Evolutionary conservation across 2,113 vertebrate genomes (phyloP).

Genomic region (Rhombomys opimus): DNA sequence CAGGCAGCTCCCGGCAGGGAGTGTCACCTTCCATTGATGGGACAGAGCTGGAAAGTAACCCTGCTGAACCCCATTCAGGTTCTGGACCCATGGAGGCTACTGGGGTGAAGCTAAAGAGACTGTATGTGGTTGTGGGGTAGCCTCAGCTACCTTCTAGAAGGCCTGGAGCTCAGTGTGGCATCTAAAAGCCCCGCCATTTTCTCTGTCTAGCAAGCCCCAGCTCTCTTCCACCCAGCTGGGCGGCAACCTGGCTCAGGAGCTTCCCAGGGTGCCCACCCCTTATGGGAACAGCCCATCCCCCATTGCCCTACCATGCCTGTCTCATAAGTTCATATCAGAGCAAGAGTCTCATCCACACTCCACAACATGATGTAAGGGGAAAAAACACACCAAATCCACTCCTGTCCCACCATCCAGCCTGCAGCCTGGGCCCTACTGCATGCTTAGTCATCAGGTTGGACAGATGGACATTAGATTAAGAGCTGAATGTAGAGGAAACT

Average conservation of each 20-base stretch:
- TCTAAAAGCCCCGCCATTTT: not conserved
- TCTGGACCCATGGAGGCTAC: not conserved
- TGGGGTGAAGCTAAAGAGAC: not conserved
- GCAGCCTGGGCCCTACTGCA: not conserved
- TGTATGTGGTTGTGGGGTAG: fast-evolving
- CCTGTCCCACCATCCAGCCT: not conserved
- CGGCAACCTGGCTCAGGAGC: not conserved
- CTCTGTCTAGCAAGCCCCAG: not conserved
- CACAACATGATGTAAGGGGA: not conserved
- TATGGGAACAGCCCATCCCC: not conserved
- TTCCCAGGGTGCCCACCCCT: not conserved
- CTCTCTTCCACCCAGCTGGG: not conserved
- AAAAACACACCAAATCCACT: not conserved
- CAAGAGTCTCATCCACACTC: not conserved
- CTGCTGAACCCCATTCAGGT: not conserved
- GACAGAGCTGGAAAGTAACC: not conserved
- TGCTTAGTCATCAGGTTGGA: no score
- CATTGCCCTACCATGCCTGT: fast-evolving
- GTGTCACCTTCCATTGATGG: not conserved
- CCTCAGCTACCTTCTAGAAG: not conserved
- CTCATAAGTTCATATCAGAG: not conserved
- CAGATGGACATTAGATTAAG: not conserved
- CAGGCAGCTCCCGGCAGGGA: not conserved
- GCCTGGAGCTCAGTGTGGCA: not conserved
- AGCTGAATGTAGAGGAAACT: not conserved